Base-by-base conservation (phyloP, 2,888 invertebrate species). In the Dyspetes luteomarginatus region DNA sequence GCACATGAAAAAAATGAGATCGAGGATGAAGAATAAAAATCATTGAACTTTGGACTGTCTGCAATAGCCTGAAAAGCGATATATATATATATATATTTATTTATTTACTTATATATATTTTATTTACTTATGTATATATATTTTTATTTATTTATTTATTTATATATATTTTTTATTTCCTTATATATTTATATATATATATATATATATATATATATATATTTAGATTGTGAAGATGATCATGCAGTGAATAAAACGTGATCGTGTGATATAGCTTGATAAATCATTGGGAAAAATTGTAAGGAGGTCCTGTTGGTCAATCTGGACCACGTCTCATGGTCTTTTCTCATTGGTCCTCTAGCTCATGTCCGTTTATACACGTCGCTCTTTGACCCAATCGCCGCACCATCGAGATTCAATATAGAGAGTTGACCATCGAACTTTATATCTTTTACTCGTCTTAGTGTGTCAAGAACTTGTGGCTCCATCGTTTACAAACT, bases 391-490 rank as follows among this genome's bases (percentile, higher is more conserved):
- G 3, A 3, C 17, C 30, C 74, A 24, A 60, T 41, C 55, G 28
- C 22, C 48, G 2, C 2, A 36, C 0, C 55, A 60, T 58, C 28
- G 50, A 68, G 36, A 75, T 75, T 65, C 58, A 50, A 68, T 67
- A 28, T 28, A 36, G 7, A 12, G 7, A 52, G 36, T n/a, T 43
- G 58, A 41, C 50, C n/a, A 4, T n/a, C 50, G 3, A 48, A 30
- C 55, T 56, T 48, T 67, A 56, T 58, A 60, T 67, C n/a, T n/a
- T 67, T 45, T 15, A 24, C 58, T 48, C 58, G 67, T 67, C 68
- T 60, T 50, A 7, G 30, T 17, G 50, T 41, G 24, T 48, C 41
- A 55, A 12, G 28, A 24, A 56, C 17, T 41, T 52, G 52, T 26
- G 36, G 36, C 12, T 12, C 36, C 9, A 12, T 12, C 36, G 36